Base-by-base conservation (phyloP, 2,888 invertebrate species). In the Leucoma salicis region DNA sequence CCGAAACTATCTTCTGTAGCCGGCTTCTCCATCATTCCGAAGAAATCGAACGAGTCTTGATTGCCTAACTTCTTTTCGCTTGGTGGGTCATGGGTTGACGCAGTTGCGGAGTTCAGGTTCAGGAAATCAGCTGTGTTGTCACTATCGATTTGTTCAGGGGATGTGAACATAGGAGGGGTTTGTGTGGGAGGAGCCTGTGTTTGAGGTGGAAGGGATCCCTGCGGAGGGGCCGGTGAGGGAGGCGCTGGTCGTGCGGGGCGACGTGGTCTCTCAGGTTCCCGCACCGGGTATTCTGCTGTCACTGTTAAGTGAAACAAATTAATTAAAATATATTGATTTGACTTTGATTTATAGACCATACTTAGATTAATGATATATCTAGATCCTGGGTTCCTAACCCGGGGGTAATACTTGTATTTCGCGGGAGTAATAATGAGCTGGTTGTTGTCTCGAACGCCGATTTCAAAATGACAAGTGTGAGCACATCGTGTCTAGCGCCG, bases 11-110 rank as follows among this genome's bases (percentile, higher is more conserved):
- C 88, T 38, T 87, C 88, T 8, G 32, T 32, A 1, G 70, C 62
- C 31, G 63, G 78, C 80, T 91, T 95, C 92, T 74, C 88, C 87
- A 82, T 79, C 80, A 87, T 77, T n/a, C 89, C 88, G 49, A 90
- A 90, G 74, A 90, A 88, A 48, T 94, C 94, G 31, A 92, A 91
- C 0, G 92, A 90, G 66, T 91, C 92, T 16, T 79, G 79, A 43
- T 61, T 78, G 52, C 81, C 79, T 13, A 86, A 40, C 39, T 82
- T 82, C 39, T 67, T 74, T 42, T 74, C 75, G 0, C 48, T 18
- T 31, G 57, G 62, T 4, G 57, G 40, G 39, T 66, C 49, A 35
- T 53, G 46, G 18, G 60, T 44, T 0, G 36, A 27, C 1, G 39
- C 28, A 2, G 34, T 25, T 7, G 49, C 46, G 12, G 57, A 32